Evolutionary conservation across 2,888 invertebrate genomes (phyloP).

Genomic region (Steinernema carpocapsae): DNA sequence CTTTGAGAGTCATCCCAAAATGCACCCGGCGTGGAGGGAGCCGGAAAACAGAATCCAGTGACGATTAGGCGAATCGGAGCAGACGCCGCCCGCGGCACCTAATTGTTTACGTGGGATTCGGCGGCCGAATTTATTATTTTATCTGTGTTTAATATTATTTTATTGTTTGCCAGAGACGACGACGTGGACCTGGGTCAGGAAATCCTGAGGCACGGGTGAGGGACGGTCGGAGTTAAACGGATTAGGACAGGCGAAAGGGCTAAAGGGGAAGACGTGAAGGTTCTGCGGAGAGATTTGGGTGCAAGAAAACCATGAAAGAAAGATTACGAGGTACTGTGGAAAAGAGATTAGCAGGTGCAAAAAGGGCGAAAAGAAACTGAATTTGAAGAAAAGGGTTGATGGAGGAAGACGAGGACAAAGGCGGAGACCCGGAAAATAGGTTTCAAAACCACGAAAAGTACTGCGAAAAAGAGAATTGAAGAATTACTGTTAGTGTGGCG

Average conservation of each 20-base stretch:
- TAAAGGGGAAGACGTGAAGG: too few relatives aligned
- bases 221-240: not conserved
- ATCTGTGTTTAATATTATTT: slow-evolving; percentile 4
- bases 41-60: not conserved
- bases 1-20: not conserved
- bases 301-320: too few relatives aligned
- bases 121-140: not conserved
- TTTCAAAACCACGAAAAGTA: too few relatives aligned
- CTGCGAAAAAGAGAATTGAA: too few relatives aligned
- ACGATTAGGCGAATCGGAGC: not conserved
- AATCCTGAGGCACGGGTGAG: not conserved
- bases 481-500: too few relatives aligned
- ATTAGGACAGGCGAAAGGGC: not conserved
- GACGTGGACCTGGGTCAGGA: not conserved
- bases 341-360: too few relatives aligned
- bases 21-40: not conserved
- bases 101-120: not conserved
- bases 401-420: too few relatives aligned
- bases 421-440: too few relatives aligned
- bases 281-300: too few relatives aligned
- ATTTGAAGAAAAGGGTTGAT: too few relatives aligned
- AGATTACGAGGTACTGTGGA: too few relatives aligned
- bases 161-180: not conserved
- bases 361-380: too few relatives aligned
- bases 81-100: slow-evolving; percentile 7